A percentile compares a stretch with the other conserved stretches of the same genome.
Conservation (phyloP, 2,113 vertebrate species). For the Artemisiospiza belli region DNA sequence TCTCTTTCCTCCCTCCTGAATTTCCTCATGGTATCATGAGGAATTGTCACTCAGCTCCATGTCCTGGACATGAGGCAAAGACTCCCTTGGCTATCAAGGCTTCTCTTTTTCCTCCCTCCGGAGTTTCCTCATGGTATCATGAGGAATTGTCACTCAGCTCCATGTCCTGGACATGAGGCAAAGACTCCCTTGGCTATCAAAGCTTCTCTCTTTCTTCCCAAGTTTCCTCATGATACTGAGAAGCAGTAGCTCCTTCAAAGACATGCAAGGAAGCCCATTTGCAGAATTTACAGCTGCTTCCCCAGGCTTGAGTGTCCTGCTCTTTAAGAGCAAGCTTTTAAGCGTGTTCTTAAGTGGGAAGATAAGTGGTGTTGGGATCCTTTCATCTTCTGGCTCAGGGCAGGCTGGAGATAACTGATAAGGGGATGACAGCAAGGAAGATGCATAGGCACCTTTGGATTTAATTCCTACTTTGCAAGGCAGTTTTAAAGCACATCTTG, state of each 20-base stretch:
- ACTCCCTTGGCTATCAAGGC: not conserved
- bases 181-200: not conserved
- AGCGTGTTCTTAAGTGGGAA: conserved; percentile 50
- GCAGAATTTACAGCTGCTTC: conserved; percentile 45
- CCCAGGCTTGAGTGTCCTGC: not conserved
- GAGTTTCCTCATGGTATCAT: not conserved
- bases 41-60: not conserved
- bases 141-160: not conserved
- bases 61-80: not conserved
- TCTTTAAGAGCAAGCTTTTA: conserved; percentile 36
- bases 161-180: not conserved
- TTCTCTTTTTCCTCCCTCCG: not conserved
- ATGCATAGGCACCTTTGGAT: conserved; percentile 51
- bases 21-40: not conserved
- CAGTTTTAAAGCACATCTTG: conserved; percentile 40
- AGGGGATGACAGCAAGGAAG: conserved; percentile 20
- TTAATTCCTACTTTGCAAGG: conserved; percentile 48
- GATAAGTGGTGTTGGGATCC: conserved; percentile 37
- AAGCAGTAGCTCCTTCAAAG: conserved; percentile 25
- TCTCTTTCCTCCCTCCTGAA: not conserved
- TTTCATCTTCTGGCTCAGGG: conserved; percentile 51
- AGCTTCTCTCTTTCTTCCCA: not conserved
- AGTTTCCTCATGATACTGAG: not conserved
- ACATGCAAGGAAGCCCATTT: not conserved
- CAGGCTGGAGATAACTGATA: conserved; percentile 48